Evolutionary conservation across 2,797 vertebrate genomes (phyloP).

Genomic region (Lutjanus argentimaculatus): DNA sequence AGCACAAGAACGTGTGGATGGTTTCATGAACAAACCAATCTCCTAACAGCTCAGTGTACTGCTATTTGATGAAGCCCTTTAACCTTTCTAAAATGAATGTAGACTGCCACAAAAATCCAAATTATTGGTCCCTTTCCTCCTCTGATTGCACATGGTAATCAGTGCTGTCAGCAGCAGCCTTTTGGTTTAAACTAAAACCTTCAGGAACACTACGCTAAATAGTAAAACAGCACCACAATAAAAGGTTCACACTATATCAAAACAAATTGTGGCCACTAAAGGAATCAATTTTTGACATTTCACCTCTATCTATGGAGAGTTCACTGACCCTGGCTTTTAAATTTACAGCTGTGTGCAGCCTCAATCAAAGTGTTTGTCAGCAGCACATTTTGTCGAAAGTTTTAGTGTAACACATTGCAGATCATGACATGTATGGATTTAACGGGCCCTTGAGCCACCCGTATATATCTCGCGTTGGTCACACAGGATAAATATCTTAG

Average conservation of each 20-base stretch:
- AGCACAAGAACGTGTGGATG: not conserved
- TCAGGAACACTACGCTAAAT: constrained; percentile 29
- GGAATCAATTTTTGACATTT: constrained; percentile 87
- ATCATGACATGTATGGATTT: constrained; percentile 84
- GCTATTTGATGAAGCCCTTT: constrained; percentile 26
- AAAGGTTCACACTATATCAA: constrained; percentile 74
- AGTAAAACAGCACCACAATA: constrained; percentile 58
- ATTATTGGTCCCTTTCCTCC: constrained; percentile 39
- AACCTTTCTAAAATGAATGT: constrained; percentile 39
- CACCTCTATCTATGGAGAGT: constrained; percentile 80
- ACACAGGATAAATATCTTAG: constrained; percentile 74
- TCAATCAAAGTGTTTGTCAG: constrained; percentile 80
- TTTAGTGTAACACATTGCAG: constrained; percentile 77
- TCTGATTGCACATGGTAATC: constrained; percentile 15
- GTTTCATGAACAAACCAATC: constrained; percentile 28
- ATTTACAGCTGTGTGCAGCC: constrained; percentile 77
- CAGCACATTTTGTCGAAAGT: constrained; percentile 76
- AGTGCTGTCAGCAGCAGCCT: constrained; percentile 5
- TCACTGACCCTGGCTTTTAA: constrained; percentile 80
- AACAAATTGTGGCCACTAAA: constrained; percentile 80
- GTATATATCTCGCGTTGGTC: constrained; percentile 72
- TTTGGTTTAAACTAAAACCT: constrained; percentile 29
- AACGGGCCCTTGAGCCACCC: constrained; percentile 76
- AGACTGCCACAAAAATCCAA: constrained; percentile 26
- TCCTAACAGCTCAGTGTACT: constrained; percentile 12